phyloP scores from a whole-genome alignment of 2,113 vertebrate genomes.

The Dolichotis patagonum region DNA sequence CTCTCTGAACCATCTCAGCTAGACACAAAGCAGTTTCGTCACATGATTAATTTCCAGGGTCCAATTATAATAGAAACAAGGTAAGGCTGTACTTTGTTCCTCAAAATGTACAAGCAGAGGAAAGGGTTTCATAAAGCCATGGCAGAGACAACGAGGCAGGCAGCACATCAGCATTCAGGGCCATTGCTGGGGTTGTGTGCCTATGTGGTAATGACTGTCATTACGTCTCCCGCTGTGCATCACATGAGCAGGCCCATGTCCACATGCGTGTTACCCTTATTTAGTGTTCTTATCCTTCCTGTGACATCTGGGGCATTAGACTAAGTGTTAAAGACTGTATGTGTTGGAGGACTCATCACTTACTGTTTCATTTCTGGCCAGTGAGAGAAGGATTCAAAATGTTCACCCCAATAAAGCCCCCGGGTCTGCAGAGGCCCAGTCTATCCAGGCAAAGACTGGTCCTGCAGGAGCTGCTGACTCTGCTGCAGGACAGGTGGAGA shows the following conservation, averaged over 20 bases:
- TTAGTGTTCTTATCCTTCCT: rapidly evolving
- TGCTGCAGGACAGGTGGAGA: rapidly evolving
- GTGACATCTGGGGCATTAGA: too few species aligned
- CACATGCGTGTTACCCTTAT: rapidly evolving
- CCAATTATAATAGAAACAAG: neutral
- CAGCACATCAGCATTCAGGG: neutral
- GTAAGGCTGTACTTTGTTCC: neutral
- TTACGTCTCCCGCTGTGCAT: neutral
- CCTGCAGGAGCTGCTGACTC: neutral
- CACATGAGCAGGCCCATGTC: neutral
- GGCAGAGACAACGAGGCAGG: neutral
- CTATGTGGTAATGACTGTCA: neutral
- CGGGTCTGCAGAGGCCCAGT: neutral
- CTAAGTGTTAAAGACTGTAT: neutral
- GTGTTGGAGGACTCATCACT: too few species aligned
- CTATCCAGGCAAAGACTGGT: neutral
- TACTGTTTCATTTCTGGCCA: neutral
- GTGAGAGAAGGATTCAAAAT: neutral
- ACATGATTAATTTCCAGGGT: neutral
- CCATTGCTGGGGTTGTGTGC: neutral
- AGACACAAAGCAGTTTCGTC: neutral
- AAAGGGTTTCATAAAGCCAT: neutral
- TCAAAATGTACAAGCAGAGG: neutral
- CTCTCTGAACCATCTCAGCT: neutral
- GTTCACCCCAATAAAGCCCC: too few species aligned